Evolutionary conservation across 2,888 invertebrate species (phyloP).

Genomic region (Drosophila niveifrons): DNA sequence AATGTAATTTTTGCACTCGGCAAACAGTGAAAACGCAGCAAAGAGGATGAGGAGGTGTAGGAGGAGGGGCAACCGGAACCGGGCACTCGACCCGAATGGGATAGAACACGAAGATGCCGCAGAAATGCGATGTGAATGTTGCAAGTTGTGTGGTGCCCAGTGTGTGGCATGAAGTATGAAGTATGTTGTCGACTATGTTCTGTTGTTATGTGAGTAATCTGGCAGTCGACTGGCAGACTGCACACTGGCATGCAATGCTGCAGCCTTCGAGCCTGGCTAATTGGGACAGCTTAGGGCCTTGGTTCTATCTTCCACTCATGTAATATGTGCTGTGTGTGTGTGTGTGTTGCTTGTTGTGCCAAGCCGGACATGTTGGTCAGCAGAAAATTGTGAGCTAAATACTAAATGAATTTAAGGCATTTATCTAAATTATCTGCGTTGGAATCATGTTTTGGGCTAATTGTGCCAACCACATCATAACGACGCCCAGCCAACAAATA

Average conservation of each 20-base stretch:
- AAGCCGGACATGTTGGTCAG: constrained; percentile 53
- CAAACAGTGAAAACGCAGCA: constrained; percentile 23
- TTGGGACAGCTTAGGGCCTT: constrained; percentile 67
- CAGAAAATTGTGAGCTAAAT: constrained; percentile 50
- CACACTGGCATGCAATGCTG: constrained; percentile 37
- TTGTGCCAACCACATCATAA: constrained; percentile 23
- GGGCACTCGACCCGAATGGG: constrained; percentile 40
- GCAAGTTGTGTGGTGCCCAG: constrained; percentile 17
- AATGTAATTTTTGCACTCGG: constrained; percentile 63
- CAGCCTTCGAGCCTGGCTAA: constrained; percentile 53
- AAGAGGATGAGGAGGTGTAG: too few relatives aligned
- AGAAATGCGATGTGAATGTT: constrained; percentile 36
- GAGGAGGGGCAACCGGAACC: constrained; percentile 52
- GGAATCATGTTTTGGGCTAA: constrained; percentile 34
- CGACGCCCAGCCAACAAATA: constrained; percentile 9
- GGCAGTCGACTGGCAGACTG: constrained; percentile 36
- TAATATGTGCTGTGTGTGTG: constrained; percentile 1
- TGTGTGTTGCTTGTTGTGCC: constrained; percentile 11
- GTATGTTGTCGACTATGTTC: constrained; percentile 11
- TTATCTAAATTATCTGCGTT: constrained; percentile 55
- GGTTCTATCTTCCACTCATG: constrained; percentile 7
- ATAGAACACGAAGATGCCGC: constrained; percentile 38
- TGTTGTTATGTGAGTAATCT: constrained; percentile 39
- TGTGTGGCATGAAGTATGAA: constrained; percentile 12
- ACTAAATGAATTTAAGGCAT: constrained; percentile 57